Base-by-base conservation (phyloP, 2,888 invertebrate genomes). In the Idaea biselata region DNA sequence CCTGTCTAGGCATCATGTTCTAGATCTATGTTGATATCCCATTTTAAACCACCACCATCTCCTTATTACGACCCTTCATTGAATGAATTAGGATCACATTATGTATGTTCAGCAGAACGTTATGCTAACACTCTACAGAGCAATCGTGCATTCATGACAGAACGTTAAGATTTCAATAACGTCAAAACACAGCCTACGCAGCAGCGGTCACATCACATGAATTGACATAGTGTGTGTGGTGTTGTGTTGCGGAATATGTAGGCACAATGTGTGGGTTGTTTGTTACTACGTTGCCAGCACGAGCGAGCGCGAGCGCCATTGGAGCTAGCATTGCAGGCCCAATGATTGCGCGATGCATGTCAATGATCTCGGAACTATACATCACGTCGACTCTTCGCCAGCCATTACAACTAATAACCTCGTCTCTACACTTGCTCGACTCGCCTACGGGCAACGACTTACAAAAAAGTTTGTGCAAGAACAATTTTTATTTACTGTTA, bases 341-440 rank as follows among this genome's bases (percentile, higher is more conserved):
- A 75, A 76, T 73, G 73, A 76, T 73, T 79, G 71, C 71, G 71
- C 72, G 71, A 71, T 72, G 70, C 77, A 79, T 76, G 80, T 81
- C 79, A 81, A 79, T 78, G 81, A 80, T 80, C 77, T 78, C 74
- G 68, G 70, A 69, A 73, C 72, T 68, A 66, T 67, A 63, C 72
- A 66, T 69, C 72, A 68, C 70, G 69, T 65, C 63, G 53, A 53
- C 16, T 61, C 61, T 61, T 61, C 58, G 56, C 64, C 64, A 63
- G 68, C 68, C 67, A 67, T 68, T 70, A 70, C 67, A 67, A 68
- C 65, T 68, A 67, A 70, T 68, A 65, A 64, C 65, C 60, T 68
- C 66, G 60, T 66, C 63, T 67, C 63, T 58, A 44, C 44, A 44
- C 44, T 44, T 44, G 44, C 31, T 53, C 53, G 61, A 16, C 44